A percentile compares a stretch with the other conserved stretches of the same genome.
Evolutionary conservation across 2,797 vertebrate genomes (phyloP).

Genomic region (Scolopax bukidnonensis): DNA sequence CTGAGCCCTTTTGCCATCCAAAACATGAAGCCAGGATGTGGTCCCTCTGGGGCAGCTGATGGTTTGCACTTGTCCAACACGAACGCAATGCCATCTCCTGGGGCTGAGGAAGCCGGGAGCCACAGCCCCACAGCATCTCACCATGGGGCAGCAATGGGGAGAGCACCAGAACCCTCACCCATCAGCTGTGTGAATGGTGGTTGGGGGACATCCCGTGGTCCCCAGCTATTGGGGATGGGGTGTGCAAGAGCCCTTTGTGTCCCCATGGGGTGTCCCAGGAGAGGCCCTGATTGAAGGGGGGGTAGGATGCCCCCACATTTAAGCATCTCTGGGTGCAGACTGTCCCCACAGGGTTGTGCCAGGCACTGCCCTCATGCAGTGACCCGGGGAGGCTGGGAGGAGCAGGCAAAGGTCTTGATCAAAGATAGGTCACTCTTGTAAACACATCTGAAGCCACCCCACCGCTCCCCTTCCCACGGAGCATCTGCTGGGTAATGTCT

Average conservation of each 20-base stretch:
- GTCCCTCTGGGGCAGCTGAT: neutral
- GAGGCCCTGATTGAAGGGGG: neutral
- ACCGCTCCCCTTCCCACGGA: neutral
- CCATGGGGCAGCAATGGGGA: neutral
- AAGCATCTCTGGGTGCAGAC: neutral
- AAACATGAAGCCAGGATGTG: fast-evolving
- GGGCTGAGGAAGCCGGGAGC: neutral
- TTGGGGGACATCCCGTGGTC: no score
- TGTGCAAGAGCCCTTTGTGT: no score
- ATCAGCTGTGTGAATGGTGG: neutral
- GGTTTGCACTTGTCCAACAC: fast-evolving
- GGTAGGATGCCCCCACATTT: fast-evolving
- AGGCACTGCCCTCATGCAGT: neutral
- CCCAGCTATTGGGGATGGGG: neutral
- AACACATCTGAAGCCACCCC: neutral
- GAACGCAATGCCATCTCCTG: fast-evolving
- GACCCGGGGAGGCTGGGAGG: neutral
- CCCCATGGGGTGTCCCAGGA: fast-evolving
- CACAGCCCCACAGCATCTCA: neutral
- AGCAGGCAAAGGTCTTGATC: neutral
- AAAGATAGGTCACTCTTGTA: neutral
- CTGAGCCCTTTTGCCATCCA: fast-evolving
- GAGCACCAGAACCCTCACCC: no score
- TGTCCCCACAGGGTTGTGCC: fast-evolving
- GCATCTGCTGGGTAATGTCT: neutral